phyloP scores from a whole-genome alignment of 53 echinoderm and acorn worm species.

The Holothuria leucospilota region DNA sequence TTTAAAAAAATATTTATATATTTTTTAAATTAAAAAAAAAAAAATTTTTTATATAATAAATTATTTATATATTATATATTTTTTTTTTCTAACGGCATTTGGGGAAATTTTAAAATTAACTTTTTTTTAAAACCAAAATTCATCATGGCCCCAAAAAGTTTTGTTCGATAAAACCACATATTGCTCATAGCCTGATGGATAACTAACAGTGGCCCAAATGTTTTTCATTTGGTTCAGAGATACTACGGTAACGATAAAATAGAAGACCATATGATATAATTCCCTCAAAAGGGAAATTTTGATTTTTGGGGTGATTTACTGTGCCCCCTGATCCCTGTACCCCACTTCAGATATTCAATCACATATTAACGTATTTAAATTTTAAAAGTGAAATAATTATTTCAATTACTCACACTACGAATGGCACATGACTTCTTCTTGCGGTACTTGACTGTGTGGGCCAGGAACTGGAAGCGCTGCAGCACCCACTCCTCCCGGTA shows the following conservation, averaged over 20 bases:
- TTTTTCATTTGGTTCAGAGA: neutral
- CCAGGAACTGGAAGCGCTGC: conserved; percentile 16
- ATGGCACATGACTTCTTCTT: conserved; percentile 22
- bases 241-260: neutral
- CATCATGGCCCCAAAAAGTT: neutral
- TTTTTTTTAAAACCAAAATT: neutral
- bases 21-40: no score
- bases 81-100: no score
- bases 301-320: no score
- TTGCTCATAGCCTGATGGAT: neutral
- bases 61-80: no score
- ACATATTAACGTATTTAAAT: neutral
- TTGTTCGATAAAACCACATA: neutral
- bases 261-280: neutral
- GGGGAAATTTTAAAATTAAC: no score
- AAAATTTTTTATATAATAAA: no score
- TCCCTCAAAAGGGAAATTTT: no score
- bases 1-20: no score
- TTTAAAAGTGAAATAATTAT: neutral
- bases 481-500: conserved; percentile 42
- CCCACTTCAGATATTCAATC: neutral
- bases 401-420: conserved; percentile 30
- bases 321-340: no score
- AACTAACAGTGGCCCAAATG: neutral
- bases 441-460: conserved; percentile 6